Evolutionary conservation across 2,888 invertebrate species (phyloP).

Genomic region (Nineta flava): DNA sequence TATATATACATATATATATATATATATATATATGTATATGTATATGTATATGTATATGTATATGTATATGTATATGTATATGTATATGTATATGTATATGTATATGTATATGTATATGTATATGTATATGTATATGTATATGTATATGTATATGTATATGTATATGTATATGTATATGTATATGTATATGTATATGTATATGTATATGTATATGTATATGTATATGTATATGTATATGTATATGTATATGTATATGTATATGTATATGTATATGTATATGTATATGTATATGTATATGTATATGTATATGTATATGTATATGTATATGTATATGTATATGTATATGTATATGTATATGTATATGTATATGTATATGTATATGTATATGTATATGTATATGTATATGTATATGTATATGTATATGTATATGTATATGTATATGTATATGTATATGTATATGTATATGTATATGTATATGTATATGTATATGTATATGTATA

Average conservation of each 20-base stretch:
- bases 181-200: neutral
- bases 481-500: too few relatives aligned
- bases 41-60: neutral
- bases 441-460: slow-evolving; percentile 3
- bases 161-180: too few relatives aligned
- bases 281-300: neutral
- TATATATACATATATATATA: neutral
- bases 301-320: slow-evolving; percentile 1
- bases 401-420: slow-evolving; percentile 6
- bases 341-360: neutral
- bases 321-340: slow-evolving; percentile 3
- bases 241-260: neutral
- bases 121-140: neutral
- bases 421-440: slow-evolving; percentile 5
- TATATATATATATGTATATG: neutral
- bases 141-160: neutral
- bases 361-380: slow-evolving; percentile 6
- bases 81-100: neutral
- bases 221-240: neutral
- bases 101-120: neutral
- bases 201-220: neutral
- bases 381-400: slow-evolving; percentile 6
- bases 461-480: too few relatives aligned
- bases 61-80: slow-evolving; percentile 1
- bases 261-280: neutral